Evolutionary conservation across 2,113 vertebrate genomes (phyloP).

Genomic region (Menidia beryllina): DNA sequence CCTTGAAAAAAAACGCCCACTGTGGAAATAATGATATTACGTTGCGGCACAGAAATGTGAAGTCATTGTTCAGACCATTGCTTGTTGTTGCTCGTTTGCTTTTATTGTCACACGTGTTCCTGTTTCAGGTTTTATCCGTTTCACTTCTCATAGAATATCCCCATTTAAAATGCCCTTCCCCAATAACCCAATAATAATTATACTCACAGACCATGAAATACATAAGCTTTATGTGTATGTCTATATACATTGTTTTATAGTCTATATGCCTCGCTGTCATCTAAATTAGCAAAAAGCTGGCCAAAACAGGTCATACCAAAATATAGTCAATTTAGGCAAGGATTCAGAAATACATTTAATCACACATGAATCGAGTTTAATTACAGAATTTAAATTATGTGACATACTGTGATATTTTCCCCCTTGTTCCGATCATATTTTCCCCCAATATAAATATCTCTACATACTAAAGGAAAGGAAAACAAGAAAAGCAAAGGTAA

Average conservation of each 20-base stretch:
- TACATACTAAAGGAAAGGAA: conserved; percentile 60
- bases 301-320: conserved; percentile 68
- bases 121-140: conserved; percentile 38
- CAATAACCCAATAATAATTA: conserved; percentile 12
- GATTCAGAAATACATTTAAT: conserved; percentile 71
- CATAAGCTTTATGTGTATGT: conserved; percentile 28
- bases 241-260: conserved; percentile 27
- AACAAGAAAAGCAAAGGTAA: conserved; percentile 44
- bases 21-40: background rate
- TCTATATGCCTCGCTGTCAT: conserved; percentile 34
- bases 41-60: background rate
- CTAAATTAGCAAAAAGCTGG: conserved; percentile 45
- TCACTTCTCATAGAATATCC: conserved; percentile 8
- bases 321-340: conserved; percentile 67
- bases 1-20: background rate
- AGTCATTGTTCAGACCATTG: background rate
- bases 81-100: background rate
- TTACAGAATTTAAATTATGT: conserved; percentile 72
- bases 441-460: conserved; percentile 71
- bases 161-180: conserved; percentile 32
- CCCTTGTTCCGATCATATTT: conserved; percentile 46
- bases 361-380: conserved; percentile 70
- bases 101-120: conserved; percentile 20
- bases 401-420: conserved; percentile 47
- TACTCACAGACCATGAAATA: conserved; percentile 48